A percentile compares a stretch with the other conserved stretches of the same genome.
phyloP scores from a whole-genome alignment of 2,888 invertebrate species.

The Tuta absoluta region DNA sequence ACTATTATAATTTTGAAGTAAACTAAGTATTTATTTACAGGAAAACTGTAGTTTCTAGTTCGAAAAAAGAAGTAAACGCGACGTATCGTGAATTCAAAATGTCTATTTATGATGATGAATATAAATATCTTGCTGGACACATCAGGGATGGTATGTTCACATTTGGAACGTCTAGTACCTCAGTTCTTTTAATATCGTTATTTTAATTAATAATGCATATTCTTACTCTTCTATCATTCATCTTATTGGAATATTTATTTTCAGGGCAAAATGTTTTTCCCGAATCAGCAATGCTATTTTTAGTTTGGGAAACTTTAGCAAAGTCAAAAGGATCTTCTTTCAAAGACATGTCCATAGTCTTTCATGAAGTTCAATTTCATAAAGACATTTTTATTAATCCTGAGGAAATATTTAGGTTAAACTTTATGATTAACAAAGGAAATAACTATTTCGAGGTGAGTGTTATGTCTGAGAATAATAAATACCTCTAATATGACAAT shows the following conservation, averaged over 20 bases:
- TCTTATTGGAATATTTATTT: slow-evolving; percentile 28
- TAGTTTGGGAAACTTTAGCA: slow-evolving; percentile 79
- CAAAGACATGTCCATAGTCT: slow-evolving; percentile 47
- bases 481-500: no score
- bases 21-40: neutral
- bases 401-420: slow-evolving; percentile 34
- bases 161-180: neutral
- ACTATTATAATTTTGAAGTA: slow-evolving; percentile 8
- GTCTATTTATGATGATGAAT: slow-evolving; percentile 57
- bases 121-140: slow-evolving; percentile 47
- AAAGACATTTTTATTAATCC: slow-evolving; percentile 35
- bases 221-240: neutral
- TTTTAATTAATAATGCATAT: neutral
- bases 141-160: slow-evolving; percentile 48
- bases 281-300: slow-evolving; percentile 79
- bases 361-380: slow-evolving; percentile 38
- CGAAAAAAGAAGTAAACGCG: slow-evolving; percentile 40
- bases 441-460: slow-evolving; percentile 49
- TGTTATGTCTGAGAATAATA: neutral
- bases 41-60: slow-evolving; percentile 24
- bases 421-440: slow-evolving; percentile 41
- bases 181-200: neutral
- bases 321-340: slow-evolving; percentile 60
- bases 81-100: slow-evolving; percentile 45
- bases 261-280: slow-evolving; percentile 84